These are phyloP conservation scores for Pangasianodon gigas DNA, from an alignment of 2,113 vertebrate genomes.

Conservation along the genomic window DNA sequence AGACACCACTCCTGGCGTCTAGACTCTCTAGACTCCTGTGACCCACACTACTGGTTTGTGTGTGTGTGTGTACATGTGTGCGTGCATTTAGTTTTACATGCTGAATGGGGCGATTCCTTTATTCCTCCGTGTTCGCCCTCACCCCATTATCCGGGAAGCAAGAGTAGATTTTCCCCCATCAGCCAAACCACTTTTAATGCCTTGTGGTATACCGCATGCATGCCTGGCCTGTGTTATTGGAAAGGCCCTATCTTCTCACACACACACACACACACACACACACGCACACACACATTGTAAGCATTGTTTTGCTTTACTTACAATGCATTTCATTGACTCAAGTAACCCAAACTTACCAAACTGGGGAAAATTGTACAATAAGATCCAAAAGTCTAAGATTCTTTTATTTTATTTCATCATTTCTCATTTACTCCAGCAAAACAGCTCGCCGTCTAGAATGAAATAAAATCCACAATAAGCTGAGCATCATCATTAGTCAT, in stretches of 20 bases:
- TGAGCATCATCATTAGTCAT: neutral
- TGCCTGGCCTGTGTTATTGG: slow-evolving; percentile 56
- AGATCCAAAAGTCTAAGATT: neutral
- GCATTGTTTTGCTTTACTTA: slow-evolving; percentile 9
- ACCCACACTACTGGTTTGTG: slow-evolving; percentile 39
- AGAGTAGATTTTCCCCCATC: slow-evolving; percentile 38
- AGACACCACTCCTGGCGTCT: slow-evolving; percentile 55
- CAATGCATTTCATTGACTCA: neutral
- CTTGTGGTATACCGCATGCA: slow-evolving; percentile 53
- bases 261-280: slow-evolving; percentile 13
- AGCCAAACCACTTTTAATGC: slow-evolving; percentile 56
- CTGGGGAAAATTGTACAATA: neutral
- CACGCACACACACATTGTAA: slow-evolving; percentile 31
- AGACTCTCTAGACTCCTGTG: slow-evolving; percentile 55
- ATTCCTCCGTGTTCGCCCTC: slow-evolving; percentile 46
- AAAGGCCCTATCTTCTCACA: slow-evolving; percentile 31
- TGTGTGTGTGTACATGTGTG: slow-evolving; percentile 22
- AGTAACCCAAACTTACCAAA: neutral
- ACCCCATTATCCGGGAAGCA: slow-evolving; percentile 49
- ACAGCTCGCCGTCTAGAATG: neutral
- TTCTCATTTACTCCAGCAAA: neutral
- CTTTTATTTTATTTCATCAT: neutral
- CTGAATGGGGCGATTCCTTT: slow-evolving; percentile 41
- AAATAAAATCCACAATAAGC: neutral
- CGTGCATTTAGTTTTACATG: slow-evolving; percentile 38